Conservation (phyloP, 2,113 vertebrate species). For the Brevimyrus niger region DNA sequence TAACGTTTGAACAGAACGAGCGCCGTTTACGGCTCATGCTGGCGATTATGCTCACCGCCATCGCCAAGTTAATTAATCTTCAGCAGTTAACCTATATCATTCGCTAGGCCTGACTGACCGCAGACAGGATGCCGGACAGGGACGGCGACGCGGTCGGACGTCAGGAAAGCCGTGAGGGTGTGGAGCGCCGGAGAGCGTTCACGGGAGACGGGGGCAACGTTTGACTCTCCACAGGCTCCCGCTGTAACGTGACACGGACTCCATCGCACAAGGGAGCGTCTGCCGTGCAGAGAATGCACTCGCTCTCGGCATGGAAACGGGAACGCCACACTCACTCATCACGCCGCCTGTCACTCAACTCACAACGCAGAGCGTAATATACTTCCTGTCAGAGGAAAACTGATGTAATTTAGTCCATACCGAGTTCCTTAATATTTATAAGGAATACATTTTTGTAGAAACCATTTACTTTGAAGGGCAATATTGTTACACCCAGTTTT, state of each 20-base stretch:
- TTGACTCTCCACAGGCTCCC: background rate
- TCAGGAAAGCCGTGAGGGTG: background rate
- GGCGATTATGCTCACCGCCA: background rate
- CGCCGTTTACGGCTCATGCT: background rate
- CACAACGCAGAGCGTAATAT: background rate
- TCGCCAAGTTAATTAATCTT: background rate
- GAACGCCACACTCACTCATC: background rate
- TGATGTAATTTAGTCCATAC: background rate
- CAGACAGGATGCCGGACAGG: background rate
- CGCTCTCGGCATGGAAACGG: background rate
- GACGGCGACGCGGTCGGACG: background rate
- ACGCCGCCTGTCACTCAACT: background rate
- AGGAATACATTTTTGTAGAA: background rate
- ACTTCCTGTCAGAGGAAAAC: background rate
- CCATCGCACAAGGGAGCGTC: background rate
- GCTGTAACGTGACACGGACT: background rate
- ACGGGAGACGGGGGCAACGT: background rate
- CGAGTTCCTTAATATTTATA: background rate
- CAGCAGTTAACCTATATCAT: background rate
- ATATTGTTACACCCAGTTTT: background rate
- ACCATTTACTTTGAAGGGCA: background rate
- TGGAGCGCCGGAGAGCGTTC: background rate
- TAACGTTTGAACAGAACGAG: background rate
- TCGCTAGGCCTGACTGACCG: background rate
- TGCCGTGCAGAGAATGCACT: background rate